Evolutionary conservation across 2,888 invertebrate genomes (phyloP).

Genomic region (Melanargia galathea): DNA sequence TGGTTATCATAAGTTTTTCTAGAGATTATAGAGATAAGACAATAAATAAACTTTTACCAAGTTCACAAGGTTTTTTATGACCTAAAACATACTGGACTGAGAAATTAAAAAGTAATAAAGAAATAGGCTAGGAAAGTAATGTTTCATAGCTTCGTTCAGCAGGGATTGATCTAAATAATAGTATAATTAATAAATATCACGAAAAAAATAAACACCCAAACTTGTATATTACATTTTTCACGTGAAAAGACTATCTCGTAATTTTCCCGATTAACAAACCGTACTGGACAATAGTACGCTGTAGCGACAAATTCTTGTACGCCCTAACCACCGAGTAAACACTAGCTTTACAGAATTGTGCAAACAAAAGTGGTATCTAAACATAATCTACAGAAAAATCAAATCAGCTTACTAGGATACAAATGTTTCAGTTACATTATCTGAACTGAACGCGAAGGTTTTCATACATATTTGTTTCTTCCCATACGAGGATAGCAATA

Average conservation of each 20-base stretch:
- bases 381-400: background rate
- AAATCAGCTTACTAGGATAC: conserved; percentile 24
- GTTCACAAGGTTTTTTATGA: too few relatives aligned
- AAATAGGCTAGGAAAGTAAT: too few relatives aligned
- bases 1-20: too few relatives aligned
- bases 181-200: too few relatives aligned
- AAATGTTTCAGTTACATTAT: conserved; percentile 20
- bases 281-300: conserved; percentile 65
- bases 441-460: conserved; percentile 23
- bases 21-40: too few relatives aligned
- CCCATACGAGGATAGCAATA: conserved; percentile 64
- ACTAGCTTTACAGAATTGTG: background rate
- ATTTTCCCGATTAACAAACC: conserved; percentile 62
- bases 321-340: conserved; percentile 3
- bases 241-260: conserved; percentile 48
- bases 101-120: too few relatives aligned
- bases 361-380: conserved; percentile 28
- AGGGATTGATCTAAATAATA: too few relatives aligned
- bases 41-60: too few relatives aligned
- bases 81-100: too few relatives aligned
- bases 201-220: background rate
- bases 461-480: conserved; percentile 57
- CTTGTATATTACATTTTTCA: conserved; percentile 11
- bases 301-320: conserved; percentile 59
- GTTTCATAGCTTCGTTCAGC: too few relatives aligned